Evolutionary conservation across 1,140 invertebrate genomes (phyloP).

Genomic region (Dreissena polymorpha): DNA sequence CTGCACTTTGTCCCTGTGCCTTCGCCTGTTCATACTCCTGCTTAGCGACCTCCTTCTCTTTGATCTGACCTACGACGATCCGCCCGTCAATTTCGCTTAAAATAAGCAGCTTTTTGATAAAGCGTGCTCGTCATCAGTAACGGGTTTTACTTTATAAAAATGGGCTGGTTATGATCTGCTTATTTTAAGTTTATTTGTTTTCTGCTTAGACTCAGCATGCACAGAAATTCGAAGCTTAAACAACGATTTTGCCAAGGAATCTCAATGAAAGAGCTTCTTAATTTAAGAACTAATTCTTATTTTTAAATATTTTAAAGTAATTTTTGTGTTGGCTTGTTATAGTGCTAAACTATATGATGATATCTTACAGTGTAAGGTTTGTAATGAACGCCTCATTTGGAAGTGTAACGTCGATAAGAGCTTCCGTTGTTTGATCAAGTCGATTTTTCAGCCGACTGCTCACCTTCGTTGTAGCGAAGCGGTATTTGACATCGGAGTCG

Average conservation of each 20-base stretch:
- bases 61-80: slow-evolving; percentile 50
- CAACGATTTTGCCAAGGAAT: too few species aligned
- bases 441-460: slow-evolving; percentile 62
- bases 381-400: slow-evolving; percentile 73
- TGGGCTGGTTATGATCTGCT: too few species aligned
- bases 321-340: too few species aligned
- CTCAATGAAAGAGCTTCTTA: too few species aligned
- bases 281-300: too few species aligned
- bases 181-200: too few species aligned
- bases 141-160: too few species aligned
- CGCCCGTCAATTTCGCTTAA: slow-evolving; percentile 57
- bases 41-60: slow-evolving; percentile 57
- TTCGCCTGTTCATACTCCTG: slow-evolving; percentile 55
- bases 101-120: neutral
- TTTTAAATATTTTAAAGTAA: too few species aligned
- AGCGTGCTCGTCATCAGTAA: too few species aligned
- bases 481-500: slow-evolving; percentile 63
- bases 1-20: slow-evolving; percentile 53
- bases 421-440: slow-evolving; percentile 54
- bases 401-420: slow-evolving; percentile 67
- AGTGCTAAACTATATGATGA: neutral
- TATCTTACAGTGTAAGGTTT: slow-evolving; percentile 67
- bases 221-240: too few species aligned
- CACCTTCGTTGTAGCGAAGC: slow-evolving; percentile 66
- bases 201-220: too few species aligned